Conservation (phyloP, 2,113 vertebrate species). For the Philantomba maxwellii region DNA sequence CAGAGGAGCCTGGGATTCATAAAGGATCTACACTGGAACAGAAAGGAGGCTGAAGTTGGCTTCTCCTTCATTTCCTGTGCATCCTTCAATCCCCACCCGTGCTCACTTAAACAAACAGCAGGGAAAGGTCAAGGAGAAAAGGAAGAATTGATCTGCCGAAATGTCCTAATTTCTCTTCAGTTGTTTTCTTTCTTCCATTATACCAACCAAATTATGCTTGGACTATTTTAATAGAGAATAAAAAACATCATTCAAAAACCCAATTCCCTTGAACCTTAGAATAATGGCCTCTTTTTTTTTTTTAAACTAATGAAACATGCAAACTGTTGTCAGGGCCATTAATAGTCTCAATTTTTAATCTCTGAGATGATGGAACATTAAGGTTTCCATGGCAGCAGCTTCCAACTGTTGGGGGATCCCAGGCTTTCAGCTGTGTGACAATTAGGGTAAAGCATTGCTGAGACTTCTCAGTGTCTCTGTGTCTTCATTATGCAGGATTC, state of each 20-base stretch:
- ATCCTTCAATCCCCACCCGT: neutral
- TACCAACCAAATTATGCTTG: conserved; percentile 32
- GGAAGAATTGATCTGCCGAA: neutral
- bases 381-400: conserved; percentile 73
- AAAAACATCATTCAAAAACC: conserved; percentile 64
- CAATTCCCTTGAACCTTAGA: conserved; percentile 59
- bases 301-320: conserved; percentile 76
- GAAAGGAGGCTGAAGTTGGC: neutral
- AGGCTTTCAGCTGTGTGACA: conserved; percentile 59
- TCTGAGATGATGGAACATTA: conserved; percentile 75
- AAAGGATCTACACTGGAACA: neutral
- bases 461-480: conserved; percentile 23
- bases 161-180: neutral
- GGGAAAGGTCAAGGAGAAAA: neutral
- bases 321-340: conserved; percentile 70
- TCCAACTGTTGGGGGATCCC: conserved; percentile 65
- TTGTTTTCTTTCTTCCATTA: conserved; percentile 37
- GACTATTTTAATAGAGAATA: conserved; percentile 51
- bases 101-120: neutral
- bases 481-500: conserved; percentile 43
- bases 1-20: neutral
- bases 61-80: neutral
- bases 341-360: conserved; percentile 74
- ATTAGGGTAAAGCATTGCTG: conserved; percentile 56
- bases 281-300: conserved; percentile 70